Conservation (phyloP, 23 tunicate genomes). For the Trididemnum miniatum region DNA sequence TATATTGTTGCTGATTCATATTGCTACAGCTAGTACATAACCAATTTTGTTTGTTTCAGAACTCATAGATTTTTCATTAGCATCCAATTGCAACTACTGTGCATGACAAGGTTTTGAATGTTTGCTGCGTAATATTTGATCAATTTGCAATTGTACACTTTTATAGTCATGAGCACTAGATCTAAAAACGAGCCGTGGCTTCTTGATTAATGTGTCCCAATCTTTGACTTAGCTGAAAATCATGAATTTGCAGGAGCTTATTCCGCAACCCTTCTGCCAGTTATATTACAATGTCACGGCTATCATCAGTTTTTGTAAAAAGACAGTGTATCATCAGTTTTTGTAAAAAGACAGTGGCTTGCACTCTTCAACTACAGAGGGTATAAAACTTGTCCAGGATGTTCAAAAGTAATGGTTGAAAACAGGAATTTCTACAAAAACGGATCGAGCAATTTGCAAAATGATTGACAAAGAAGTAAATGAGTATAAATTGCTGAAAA, state of each 20-base stretch:
- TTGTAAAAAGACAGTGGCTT: not conserved
- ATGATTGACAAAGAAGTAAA: not conserved
- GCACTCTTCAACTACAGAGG: not conserved
- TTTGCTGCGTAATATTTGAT: not conserved
- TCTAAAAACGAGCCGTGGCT: not conserved
- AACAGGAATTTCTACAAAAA: not conserved
- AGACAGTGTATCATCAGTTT: conserved; percentile 2
- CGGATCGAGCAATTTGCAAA: not conserved
- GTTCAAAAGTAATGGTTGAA: not conserved
- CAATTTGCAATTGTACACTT: not conserved
- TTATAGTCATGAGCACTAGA: not conserved
- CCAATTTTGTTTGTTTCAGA: not conserved
- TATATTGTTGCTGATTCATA: not conserved
- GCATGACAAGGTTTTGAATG: not conserved
- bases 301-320: not conserved
- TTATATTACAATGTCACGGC: not conserved
- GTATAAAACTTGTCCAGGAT: not conserved
- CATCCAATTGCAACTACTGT: not conserved
- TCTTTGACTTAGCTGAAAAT: not conserved
- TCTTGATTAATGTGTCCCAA: not conserved
- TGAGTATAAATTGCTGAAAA: conserved; percentile 7
- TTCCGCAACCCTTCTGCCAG: not conserved
- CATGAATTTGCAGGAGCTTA: conserved; percentile 10
- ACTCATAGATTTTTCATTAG: not conserved
- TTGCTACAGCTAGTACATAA: not conserved